A percentile compares a stretch with the other conserved stretches of the same genome.
These are phyloP conservation scores for Aldabrachelys gigantea DNA, from an alignment of 2,113 vertebrate species.

Conservation along the genomic window DNA sequence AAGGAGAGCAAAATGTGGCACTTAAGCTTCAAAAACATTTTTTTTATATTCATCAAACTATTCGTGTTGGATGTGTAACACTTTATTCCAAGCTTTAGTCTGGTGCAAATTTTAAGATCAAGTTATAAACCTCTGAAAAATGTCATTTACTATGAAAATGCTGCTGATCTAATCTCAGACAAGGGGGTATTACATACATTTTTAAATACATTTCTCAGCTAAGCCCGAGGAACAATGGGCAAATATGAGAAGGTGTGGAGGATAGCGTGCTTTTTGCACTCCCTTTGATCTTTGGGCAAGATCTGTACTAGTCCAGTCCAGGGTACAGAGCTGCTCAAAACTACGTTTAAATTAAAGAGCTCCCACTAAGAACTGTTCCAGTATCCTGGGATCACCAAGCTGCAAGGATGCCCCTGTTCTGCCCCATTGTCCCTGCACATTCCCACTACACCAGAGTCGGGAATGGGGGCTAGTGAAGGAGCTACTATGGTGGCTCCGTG, in stretches of 20 bases:
- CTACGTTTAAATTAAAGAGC: background rate
- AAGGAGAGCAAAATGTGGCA: background rate
- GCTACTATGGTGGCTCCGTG: background rate
- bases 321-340: background rate
- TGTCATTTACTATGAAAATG: background rate
- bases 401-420: background rate
- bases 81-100: background rate
- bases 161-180: background rate
- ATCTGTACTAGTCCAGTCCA: background rate
- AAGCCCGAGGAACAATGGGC: background rate
- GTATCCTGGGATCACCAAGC: background rate
- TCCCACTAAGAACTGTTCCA: background rate
- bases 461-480: background rate
- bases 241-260: rapidly evolving
- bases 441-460: background rate
- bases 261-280: background rate
- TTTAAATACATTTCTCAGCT: background rate
- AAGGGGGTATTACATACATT: background rate
- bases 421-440: background rate
- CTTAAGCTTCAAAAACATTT: background rate
- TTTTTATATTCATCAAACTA: background rate
- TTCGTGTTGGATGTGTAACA: background rate
- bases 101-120: background rate
- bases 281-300: background rate
- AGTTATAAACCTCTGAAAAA: background rate